Conservation (phyloP, 2,888 invertebrate species). For the Cantharis rufa region DNA sequence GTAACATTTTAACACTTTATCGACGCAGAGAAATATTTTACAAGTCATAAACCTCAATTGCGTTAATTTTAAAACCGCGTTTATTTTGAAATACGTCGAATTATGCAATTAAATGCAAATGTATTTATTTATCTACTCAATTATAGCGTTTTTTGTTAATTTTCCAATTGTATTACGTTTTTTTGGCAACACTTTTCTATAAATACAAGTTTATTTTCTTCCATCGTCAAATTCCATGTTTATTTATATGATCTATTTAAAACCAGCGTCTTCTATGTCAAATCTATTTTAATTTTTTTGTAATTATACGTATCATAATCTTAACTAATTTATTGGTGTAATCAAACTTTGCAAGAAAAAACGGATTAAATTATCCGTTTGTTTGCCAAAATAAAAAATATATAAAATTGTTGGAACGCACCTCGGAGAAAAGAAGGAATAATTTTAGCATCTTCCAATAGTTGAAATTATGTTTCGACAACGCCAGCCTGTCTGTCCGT, state of each 20-base stretch:
- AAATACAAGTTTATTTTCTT: constrained; percentile 9
- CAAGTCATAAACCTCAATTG: not conserved
- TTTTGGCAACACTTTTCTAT: constrained; percentile 6
- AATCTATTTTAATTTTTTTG: constrained; percentile 1
- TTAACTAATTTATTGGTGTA: not conserved
- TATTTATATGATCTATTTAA: constrained; percentile 19
- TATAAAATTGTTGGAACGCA: not conserved
- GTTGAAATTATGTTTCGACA: not conserved
- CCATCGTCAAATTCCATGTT: constrained; percentile 19
- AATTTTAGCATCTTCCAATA: not conserved
- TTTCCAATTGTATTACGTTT: not conserved
- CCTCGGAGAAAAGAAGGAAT: not conserved
- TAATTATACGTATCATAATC: not conserved
- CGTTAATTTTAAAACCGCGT: not conserved
- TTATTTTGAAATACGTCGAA: not conserved
- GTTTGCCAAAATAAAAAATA: not conserved
- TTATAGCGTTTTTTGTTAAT: not conserved
- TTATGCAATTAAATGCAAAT: not conserved
- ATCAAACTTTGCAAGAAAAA: not conserved
- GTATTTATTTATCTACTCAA: not conserved
- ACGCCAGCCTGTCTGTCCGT: not conserved
- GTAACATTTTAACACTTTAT: not conserved
- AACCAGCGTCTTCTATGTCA: constrained; percentile 3
- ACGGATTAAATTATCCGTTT: not conserved
- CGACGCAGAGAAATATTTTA: not conserved